phyloP scores from a whole-genome alignment of 2,888 invertebrate species.

The Junonia oenone region DNA sequence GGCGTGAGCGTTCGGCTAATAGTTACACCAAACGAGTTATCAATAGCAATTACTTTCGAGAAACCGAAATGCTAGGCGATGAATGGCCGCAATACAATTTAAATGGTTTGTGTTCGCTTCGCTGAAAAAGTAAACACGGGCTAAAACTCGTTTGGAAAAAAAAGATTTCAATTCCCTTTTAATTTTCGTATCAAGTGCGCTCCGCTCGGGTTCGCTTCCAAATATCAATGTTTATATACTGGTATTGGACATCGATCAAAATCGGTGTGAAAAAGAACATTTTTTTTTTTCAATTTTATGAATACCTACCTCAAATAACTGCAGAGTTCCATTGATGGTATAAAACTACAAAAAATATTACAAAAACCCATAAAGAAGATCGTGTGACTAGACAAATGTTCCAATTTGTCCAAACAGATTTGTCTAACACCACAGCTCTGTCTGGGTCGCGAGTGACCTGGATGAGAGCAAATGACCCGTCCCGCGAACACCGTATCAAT shows the following conservation, averaged over 20 bases:
- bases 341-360: no score
- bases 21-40: neutral
- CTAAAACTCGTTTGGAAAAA: slow-evolving; percentile 19
- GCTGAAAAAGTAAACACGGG: slow-evolving; percentile 11
- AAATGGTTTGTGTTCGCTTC: slow-evolving; percentile 8
- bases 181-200: slow-evolving; percentile 17
- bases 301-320: no score
- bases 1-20: neutral
- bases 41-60: slow-evolving; percentile 1
- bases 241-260: no score
- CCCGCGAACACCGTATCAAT: neutral
- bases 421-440: neutral
- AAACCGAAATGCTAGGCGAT: slow-evolving; percentile 7
- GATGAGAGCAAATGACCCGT: neutral
- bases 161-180: slow-evolving; percentile 18
- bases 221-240: slow-evolving; percentile 8
- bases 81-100: slow-evolving; percentile 10
- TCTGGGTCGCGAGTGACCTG: neutral
- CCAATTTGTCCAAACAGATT: no score
- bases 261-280: no score
- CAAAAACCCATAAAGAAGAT: no score
- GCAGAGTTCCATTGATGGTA: no score
- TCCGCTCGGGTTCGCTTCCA: neutral
- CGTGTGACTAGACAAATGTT: no score
- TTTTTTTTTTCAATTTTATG: no score